Base-by-base conservation (phyloP, 2,113 vertebrate species). In the Jaculus jaculus region DNA sequence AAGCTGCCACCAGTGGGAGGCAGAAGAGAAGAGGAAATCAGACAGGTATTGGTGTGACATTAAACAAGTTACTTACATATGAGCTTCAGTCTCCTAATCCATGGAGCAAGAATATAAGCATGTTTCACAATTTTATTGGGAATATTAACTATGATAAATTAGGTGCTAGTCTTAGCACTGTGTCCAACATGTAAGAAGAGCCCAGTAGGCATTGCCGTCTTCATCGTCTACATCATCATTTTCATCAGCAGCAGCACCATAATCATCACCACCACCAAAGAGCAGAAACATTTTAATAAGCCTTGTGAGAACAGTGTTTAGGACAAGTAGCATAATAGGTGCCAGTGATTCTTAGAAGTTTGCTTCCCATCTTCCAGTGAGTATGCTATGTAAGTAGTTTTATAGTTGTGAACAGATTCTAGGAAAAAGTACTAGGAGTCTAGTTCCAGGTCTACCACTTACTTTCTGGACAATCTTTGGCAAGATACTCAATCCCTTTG, bases 61-160 rank as follows among this genome's bases (percentile, higher is more conserved):
- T 61, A 21, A 90, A 17, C 17, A 51, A 87, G 30, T 54, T 78
- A 26, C 21, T 66, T 34, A 80, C 37, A 88, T 5, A 42, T 28
- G 54, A 26, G 15, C 68, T 69, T 89, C 54, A 82, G 77, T 94
- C 87, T 94, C 73, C 89, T 93, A 84, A 83, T 71, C 92, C 75
- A 63, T 5, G 87, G 87, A 91, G 61, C 16, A 78, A 58, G 10
- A 78, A 65, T 88, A 74, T 34, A 77, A 81, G 42, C 18, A 15
- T 28, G 32, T 24, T 82, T 78, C 39, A 42, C 13, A 58, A 1
- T 32, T 17, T 60, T 90, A 7, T 24, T 90, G 21, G 21, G 24
- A 63, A 39, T 16, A n/a, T 78, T 63, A 89, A 86, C 39, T 74
- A 63, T 81, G 7, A 68, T 51, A 60, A 66, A 54, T 13, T 11